Base-by-base conservation (phyloP, 1,140 invertebrate genomes). In the Nasonia longicornis region DNA sequence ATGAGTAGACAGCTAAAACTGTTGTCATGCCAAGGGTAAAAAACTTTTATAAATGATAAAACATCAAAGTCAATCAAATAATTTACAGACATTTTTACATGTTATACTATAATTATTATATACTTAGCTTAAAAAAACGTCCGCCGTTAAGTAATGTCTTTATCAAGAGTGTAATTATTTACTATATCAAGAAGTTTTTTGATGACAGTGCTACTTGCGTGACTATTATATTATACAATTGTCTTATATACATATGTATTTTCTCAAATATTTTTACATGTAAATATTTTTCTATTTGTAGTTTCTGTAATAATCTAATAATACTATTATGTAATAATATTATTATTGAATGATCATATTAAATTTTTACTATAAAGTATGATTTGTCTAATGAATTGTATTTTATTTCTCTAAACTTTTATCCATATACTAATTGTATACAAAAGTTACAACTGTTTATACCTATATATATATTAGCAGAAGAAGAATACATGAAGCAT, bases 201-300 rank as follows among this genome's bases (percentile, higher is more conserved):
- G 3, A 67, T 29, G 22, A 67, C 64, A 67, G 26, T 29, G 26
- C 26, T 67, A 11, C 10, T 12, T 29, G 64, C 7, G 26, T 67
- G 64, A 29, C 29, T 67, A 67, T 31, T 67, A n/a, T 71, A 29
- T 42, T 71, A 29, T 42, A 29, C 69, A 71, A 67, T n/a, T 12
- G 64, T 58, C 52, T 71, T 42, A 42, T 42, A 42, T n/a, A 77
- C n/a, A 64, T 26, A n/a, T 26, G 35, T 71, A 71, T 71, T 42
- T 71, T 69, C 12, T 42, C 20, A 71, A 58, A 35, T 71, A 78
- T 78, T 74, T 80, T 74, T 67, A 75, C 66, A 69, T 75, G 79
- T 75, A 80, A 35, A 80, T 80, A 80, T 69, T 75, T 80, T 75
- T 75, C 20, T 80, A 80, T 67, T 80, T 67, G 14, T 75, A 35